Base-by-base conservation (phyloP, 2,797 vertebrate species). In the Eospalax fontanierii region DNA sequence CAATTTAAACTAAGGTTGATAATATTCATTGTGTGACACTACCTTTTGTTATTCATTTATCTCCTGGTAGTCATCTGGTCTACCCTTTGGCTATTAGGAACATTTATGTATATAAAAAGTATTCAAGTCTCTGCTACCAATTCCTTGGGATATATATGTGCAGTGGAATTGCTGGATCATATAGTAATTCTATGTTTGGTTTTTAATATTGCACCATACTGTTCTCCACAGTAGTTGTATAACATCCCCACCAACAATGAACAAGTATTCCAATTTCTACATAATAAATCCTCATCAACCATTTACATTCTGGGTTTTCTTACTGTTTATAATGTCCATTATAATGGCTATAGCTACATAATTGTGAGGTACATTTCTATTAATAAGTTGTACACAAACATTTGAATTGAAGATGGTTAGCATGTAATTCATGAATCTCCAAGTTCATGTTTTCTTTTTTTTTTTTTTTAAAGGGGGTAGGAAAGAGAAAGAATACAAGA, bases 401-500 rank as follows among this genome's bases (percentile, higher is more conserved):
- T 89, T 50, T 89, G 22, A 93, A 91, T 50, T 89, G 22, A 93
- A 91, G 43, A 76, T 7, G 59, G 33, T 22, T 89, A 70, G 18
- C 57, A 21, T 19, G 59, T 68, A 28, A 33, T 81, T 79, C 40
- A 28, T 30, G 21, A 91, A 43, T 46, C 26, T n/a, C 65, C 50
- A 71, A 85, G 66, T 38, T 50, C 24, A 50, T 76, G 30, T 33
- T 40, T n/a, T n/a, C n/a, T n/a, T n/a, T n/a, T n/a, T n/a, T n/a
- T n/a, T n/a, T n/a, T n/a, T n/a, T n/a, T n/a, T n/a, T n/a, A n/a
- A n/a, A n/a, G n/a, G n/a, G n/a, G n/a, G n/a, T n/a, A n/a, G n/a
- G n/a, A n/a, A n/a, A n/a, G n/a, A n/a, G n/a, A n/a, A n/a, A n/a
- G n/a, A n/a, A n/a, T n/a, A n/a, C n/a, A n/a, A n/a, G n/a, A n/a